phyloP scores from a whole-genome alignment of 2,888 invertebrate species.

The Netelia fuscicornis region DNA sequence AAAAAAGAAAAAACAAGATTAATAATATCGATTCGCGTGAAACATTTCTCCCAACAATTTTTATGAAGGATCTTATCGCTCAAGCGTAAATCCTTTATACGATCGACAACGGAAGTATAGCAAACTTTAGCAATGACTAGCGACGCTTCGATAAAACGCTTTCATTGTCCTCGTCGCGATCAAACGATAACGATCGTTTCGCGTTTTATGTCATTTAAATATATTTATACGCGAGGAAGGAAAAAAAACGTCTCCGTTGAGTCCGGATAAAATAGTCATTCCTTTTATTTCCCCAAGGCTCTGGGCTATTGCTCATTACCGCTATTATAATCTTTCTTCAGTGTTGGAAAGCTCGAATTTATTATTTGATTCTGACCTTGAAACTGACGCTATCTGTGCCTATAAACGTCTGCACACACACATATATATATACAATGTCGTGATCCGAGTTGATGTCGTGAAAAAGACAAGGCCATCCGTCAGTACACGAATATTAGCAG shows the following conservation, averaged over 20 bases:
- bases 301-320: neutral
- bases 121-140: too few species aligned
- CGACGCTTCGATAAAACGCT: too few species aligned
- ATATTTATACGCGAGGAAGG: too few species aligned
- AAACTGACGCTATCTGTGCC: neutral
- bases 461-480: constrained; percentile 55
- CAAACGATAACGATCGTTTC: too few species aligned
- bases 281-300: neutral
- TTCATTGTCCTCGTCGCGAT: too few species aligned
- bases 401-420: neutral
- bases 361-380: constrained; percentile 8
- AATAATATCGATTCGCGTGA: neutral
- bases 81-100: too few species aligned
- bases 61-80: neutral
- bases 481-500: neutral
- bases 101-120: too few species aligned
- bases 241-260: too few species aligned
- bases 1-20: constrained; percentile 6
- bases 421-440: neutral
- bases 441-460: constrained; percentile 47
- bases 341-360: neutral
- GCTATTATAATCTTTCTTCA: neutral
- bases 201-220: too few species aligned
- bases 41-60: constrained; percentile 2
- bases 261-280: too few species aligned